Conservation (phyloP, 2,113 vertebrate genomes). For the Callorhinus ursinus region DNA sequence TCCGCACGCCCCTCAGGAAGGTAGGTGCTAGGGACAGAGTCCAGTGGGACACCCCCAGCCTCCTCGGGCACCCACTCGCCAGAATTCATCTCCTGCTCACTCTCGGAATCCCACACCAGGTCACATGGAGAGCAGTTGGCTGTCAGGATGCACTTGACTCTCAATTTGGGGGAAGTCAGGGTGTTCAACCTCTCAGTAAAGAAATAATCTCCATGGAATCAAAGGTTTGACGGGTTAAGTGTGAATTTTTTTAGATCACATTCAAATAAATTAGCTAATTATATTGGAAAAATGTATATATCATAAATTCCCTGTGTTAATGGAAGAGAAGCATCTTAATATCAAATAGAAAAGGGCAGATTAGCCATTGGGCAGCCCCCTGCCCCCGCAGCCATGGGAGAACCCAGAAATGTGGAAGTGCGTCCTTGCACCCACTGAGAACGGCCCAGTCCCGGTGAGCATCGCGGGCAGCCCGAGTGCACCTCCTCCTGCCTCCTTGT, state of each 20-base stretch:
- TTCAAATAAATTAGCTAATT: background rate
- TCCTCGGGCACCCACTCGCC: background rate
- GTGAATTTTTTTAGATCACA: background rate
- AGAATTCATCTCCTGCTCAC: background rate
- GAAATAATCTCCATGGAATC: fast-evolving
- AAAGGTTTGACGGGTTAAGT: background rate
- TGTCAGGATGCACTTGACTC: fast-evolving
- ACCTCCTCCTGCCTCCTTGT: background rate
- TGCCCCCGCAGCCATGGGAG: background rate
- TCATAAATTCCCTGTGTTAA: fast-evolving
- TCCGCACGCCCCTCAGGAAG: background rate
- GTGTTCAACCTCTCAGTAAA: fast-evolving
- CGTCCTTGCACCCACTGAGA: background rate
- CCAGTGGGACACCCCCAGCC: fast-evolving
- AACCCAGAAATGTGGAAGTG: background rate
- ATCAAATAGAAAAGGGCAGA: background rate
- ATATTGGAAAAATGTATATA: background rate
- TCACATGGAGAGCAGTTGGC: background rate
- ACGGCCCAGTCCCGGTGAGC: background rate
- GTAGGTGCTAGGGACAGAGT: background rate
- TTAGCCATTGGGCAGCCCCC: fast-evolving
- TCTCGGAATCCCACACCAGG: background rate
- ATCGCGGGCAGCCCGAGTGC: background rate
- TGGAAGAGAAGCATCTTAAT: fast-evolving
- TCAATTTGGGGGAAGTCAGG: background rate